Base-by-base conservation (phyloP, 2,113 vertebrate genomes). In the Mesoclemmys tuberculata region DNA sequence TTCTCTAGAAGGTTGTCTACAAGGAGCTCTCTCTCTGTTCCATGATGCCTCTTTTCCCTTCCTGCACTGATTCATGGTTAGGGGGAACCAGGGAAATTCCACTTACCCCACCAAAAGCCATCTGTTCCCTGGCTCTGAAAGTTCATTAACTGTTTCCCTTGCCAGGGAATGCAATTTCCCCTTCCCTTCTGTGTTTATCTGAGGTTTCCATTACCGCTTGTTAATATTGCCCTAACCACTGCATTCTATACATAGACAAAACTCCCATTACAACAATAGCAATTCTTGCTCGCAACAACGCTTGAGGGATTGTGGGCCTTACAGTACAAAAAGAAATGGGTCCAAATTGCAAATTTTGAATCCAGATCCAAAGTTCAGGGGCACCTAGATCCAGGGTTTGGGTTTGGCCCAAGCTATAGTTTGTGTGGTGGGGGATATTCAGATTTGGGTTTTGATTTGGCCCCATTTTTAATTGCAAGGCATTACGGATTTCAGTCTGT, bases 241-340 rank as follows among this genome's bases (percentile, higher is more conserved):
- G 90, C 90, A 93, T 94, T 96, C 85, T 94, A 94, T 85, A 83
- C 95, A 91, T 86, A 92, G 92, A 94, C 93, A 86, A 74, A 95
- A 9, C 9, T 92, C 52, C 92, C 84, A 64, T 56, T 74, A 82
- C 24, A 74, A 86, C 0, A 0, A 92, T 41, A 12, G 31, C 61
- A 89, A 27, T 0, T 89, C 91, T 84, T 85, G 27, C 7, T 0
- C 48, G 35, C 41, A 89, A 74, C 7, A 54, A 13, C n/a, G 84
- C 77, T 88, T 88, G 80, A 51, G 80, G 91, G 89, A 80, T 90
- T 48, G 26, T 10, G 52, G 71, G 13, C 6, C 82, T 88, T 91
- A 75, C 68, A 84, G 68, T 38, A 41, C 19, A 74, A 74, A 74
- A 41, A 74, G 38, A 74, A 74, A 82, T 10, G 82, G 41, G 7